Conservation (phyloP, 2,113 vertebrate species). For the Bothrops jararaca region DNA sequence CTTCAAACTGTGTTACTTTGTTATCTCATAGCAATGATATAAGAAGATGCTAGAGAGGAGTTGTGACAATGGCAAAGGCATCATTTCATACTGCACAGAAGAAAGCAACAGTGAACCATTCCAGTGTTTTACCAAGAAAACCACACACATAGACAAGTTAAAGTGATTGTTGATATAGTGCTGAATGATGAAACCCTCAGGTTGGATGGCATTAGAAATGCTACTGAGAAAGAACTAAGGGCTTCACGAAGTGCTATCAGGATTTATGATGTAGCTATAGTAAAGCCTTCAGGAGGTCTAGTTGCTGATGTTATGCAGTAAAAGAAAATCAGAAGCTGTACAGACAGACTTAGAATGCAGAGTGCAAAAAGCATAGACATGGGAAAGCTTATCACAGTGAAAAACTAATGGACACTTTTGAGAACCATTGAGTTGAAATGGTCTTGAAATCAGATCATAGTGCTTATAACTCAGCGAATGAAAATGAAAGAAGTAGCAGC, state of each 20-base stretch:
- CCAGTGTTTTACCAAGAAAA: background rate
- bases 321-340: background rate
- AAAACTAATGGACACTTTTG: background rate
- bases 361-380: background rate
- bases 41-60: background rate
- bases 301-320: background rate
- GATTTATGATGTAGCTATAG: background rate
- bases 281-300: background rate
- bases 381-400: background rate
- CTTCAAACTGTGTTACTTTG: background rate
- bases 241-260: background rate
- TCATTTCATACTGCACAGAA: background rate
- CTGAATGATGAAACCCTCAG: background rate
- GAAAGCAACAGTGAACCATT: background rate
- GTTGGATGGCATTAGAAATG: background rate
- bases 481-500: background rate
- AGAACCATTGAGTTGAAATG: background rate
- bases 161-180: background rate
- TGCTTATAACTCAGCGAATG: background rate
- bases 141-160: background rate
- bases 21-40: background rate
- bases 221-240: background rate
- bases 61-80: background rate
- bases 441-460: background rate
- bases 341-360: background rate